These are phyloP conservation scores for Eilema griseolum DNA, from an alignment of 2,888 invertebrate genomes.

Conservation along the genomic window DNA sequence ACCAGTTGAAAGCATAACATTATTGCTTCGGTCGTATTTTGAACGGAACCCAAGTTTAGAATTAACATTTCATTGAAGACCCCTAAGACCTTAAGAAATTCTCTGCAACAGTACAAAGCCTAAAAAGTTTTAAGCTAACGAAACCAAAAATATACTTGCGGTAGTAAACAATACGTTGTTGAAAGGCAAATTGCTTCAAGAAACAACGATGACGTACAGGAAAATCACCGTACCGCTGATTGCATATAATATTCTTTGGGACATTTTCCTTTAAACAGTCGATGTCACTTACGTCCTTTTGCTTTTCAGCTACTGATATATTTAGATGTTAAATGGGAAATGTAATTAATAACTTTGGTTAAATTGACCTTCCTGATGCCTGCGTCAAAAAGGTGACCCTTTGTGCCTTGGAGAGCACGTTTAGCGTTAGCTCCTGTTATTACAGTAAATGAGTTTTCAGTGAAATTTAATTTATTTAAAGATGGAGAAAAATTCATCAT, in stretches of 20 bases:
- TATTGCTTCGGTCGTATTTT: too few species aligned
- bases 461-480: too few species aligned
- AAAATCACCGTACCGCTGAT: background rate
- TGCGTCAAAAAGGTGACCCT: too few species aligned
- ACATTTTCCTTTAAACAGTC: background rate
- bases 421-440: too few species aligned
- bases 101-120: background rate
- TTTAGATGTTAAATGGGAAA: background rate
- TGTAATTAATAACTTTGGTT: too few species aligned
- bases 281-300: background rate
- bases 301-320: background rate
- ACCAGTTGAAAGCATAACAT: too few species aligned
- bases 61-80: too few species aligned
- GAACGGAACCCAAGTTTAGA: too few species aligned
- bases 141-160: background rate
- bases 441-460: too few species aligned
- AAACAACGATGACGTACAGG: background rate
- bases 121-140: background rate
- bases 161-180: background rate
- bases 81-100: background rate
- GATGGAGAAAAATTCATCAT: too few species aligned
- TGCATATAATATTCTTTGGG: background rate
- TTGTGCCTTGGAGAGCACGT: too few species aligned
- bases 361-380: too few species aligned
- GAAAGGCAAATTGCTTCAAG: background rate